Conservation (phyloP, 2,888 invertebrate species). For the Auanema freiburgensis region DNA sequence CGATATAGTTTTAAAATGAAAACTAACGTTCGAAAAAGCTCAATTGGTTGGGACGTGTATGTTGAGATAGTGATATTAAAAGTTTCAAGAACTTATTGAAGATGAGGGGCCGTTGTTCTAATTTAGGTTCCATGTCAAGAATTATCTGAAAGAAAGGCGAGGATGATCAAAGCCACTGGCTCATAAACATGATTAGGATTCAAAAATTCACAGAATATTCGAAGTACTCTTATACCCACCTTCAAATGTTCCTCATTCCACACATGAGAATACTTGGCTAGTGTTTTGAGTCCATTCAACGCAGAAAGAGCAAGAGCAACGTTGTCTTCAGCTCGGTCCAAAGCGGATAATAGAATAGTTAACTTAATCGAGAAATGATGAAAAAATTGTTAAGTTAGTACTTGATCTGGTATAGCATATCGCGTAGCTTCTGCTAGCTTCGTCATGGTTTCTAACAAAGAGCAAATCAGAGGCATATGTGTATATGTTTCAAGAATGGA, state of each 20-base stretch:
- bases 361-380: slow-evolving; percentile 9
- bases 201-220: too few relatives aligned
- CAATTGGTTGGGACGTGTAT: background rate
- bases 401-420: slow-evolving; percentile 36
- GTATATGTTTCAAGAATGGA: slow-evolving; percentile 21
- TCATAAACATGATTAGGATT: too few relatives aligned
- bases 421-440: slow-evolving; percentile 32
- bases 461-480: slow-evolving; percentile 21
- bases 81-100: slow-evolving; percentile 8
- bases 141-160: slow-evolving; percentile 13
- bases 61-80: slow-evolving; percentile 10
- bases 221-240: slow-evolving; percentile 11
- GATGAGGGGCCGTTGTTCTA: slow-evolving; percentile 6
- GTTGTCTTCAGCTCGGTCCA: slow-evolving; percentile 7
- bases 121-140: slow-evolving; percentile 4
- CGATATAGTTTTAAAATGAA: background rate
- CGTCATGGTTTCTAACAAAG: slow-evolving; percentile 31
- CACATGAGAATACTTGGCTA: slow-evolving; percentile 36
- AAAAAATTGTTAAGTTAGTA: background rate
- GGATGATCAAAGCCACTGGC: too few relatives aligned
- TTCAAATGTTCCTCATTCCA: slow-evolving; percentile 43
- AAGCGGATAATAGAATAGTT: slow-evolving; percentile 10
- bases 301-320: slow-evolving; percentile 10
- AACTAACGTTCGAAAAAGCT: slow-evolving; percentile 6
- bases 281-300: slow-evolving; percentile 23